phyloP scores from a whole-genome alignment of 2,797 vertebrate species.

The Anabas testudineus region DNA sequence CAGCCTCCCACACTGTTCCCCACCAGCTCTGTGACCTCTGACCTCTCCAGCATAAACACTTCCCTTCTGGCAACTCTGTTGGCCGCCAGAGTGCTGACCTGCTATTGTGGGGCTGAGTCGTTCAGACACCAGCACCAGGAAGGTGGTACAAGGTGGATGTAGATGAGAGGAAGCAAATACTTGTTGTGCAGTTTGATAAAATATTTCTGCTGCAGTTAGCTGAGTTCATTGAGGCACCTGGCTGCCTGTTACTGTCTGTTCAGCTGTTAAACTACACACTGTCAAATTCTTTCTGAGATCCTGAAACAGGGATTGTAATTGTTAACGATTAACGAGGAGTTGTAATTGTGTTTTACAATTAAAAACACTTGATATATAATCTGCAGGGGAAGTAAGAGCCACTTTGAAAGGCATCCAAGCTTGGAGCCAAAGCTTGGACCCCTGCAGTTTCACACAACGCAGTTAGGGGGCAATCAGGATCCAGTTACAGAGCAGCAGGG shows the following conservation, averaged over 20 bases:
- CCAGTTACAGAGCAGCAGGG: conserved; percentile 33
- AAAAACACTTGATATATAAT: neutral
- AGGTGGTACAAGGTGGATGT: neutral
- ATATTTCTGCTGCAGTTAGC: neutral
- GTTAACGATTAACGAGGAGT: too few relatives aligned
- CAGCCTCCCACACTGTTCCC: conserved; percentile 26
- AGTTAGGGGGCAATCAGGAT: conserved; percentile 70
- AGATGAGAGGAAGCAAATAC: conserved; percentile 13
- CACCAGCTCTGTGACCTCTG: conserved; percentile 50
- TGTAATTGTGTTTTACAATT: neutral
- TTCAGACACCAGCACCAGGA: conserved; percentile 2
- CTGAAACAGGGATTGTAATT: neutral
- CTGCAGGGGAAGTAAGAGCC: conserved; percentile 21
- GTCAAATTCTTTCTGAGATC: neutral
- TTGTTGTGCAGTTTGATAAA: neutral
- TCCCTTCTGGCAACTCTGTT: conserved; percentile 59
- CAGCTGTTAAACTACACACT: neutral
- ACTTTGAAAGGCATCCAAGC: conserved; percentile 16
- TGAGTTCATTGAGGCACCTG: neutral
- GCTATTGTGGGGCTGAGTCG: neutral
- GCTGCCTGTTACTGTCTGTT: neutral
- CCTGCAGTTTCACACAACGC: conserved; percentile 53
- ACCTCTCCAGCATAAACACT: conserved; percentile 49
- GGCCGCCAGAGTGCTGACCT: conserved; percentile 32
- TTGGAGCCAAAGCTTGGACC: neutral